Conservation (phyloP, 92 coral and sea anemone species). For the Paramuricea clavata region DNA sequence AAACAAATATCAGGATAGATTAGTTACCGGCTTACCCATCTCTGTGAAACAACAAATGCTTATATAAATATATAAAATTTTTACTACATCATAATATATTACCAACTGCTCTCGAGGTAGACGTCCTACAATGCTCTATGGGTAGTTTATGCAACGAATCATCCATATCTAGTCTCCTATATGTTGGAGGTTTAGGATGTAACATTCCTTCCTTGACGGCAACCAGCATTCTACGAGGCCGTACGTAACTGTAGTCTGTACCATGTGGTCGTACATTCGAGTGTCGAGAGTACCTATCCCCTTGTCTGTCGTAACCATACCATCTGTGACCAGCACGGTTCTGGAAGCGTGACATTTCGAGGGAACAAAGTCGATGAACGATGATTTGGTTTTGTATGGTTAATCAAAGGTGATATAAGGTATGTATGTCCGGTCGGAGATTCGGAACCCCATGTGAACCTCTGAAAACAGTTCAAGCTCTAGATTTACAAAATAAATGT, state of each 20-base stretch:
- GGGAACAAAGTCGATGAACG: neutral
- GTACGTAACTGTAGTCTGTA: conserved; percentile 86
- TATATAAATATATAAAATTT: neutral
- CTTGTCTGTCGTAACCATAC: conserved; percentile 88
- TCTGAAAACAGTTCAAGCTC: neutral
- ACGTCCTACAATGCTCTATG: conserved; percentile 94
- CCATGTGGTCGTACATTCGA: conserved; percentile 88
- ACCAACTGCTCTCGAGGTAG: conserved; percentile 97
- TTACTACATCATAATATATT: conserved; percentile 11
- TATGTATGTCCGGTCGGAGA: neutral
- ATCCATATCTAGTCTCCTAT: conserved; percentile 89
- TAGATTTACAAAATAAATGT: too few species aligned
- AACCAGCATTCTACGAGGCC: conserved; percentile 93
- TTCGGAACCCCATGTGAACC: neutral
- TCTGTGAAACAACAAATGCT: neutral
- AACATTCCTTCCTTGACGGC: conserved; percentile 96
- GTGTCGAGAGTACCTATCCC: conserved; percentile 83
- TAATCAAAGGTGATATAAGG: neutral
- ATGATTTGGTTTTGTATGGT: neutral
- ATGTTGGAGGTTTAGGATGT: conserved; percentile 95
- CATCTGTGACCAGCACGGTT: conserved; percentile 82
- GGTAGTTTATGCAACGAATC: conserved; percentile 85
- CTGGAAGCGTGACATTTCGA: conserved; percentile 83
- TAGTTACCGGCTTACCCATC: neutral
- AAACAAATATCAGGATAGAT: too few species aligned